A percentile compares a stretch with the other conserved stretches of the same genome.
Evolutionary conservation across 2,113 vertebrate genomes (phyloP).

Genomic region (Ciconia stormi): DNA sequence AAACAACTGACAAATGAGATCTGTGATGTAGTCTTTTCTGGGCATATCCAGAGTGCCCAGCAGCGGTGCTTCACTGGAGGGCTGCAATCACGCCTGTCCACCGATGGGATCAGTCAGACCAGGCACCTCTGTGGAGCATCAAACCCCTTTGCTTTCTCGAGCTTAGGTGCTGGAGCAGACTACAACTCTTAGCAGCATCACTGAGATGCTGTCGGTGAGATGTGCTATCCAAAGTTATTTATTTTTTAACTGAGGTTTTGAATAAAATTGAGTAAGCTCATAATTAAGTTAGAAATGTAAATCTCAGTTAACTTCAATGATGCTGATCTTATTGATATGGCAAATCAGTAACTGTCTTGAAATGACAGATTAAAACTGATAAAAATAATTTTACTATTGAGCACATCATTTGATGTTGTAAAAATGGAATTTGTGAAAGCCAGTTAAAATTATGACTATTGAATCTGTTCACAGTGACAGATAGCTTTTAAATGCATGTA

Average conservation of each 20-base stretch:
- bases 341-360: conserved; percentile 8
- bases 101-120: rapidly evolving
- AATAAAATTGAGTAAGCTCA: neutral
- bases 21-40: neutral
- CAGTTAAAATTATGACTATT: neutral
- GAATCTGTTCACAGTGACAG: neutral
- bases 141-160: neutral
- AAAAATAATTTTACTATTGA: conserved; percentile 38
- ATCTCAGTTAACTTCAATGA: neutral
- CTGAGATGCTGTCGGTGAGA: neutral
- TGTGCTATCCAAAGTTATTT: neutral
- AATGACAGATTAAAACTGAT: conserved; percentile 35
- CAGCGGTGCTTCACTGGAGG: neutral
- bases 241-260: neutral
- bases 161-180: neutral
- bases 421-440: conserved; percentile 29
- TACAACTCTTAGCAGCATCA: rapidly evolving
- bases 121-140: neutral
- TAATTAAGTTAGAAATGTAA: neutral
- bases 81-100: rapidly evolving
- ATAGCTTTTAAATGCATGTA: neutral
- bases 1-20: neutral
- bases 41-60: neutral
- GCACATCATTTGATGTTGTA: neutral
- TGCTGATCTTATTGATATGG: neutral